phyloP scores from a whole-genome alignment of 2,888 invertebrate species.

The Drosophila meridiana region DNA sequence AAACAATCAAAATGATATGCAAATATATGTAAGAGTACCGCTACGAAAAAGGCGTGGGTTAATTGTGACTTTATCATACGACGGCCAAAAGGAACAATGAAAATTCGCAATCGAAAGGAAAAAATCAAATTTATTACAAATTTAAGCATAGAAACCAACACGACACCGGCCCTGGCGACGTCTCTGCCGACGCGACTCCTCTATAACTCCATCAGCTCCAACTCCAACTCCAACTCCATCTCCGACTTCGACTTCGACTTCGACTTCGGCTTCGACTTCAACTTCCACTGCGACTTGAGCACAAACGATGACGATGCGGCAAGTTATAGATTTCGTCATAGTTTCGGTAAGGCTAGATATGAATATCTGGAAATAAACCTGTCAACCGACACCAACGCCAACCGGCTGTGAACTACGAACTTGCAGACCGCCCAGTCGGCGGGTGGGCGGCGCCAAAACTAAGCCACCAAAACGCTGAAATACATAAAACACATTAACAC shows the following conservation, averaged over 20 bases:
- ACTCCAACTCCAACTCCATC: slow-evolving; percentile 30
- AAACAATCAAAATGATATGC: slow-evolving; percentile 82
- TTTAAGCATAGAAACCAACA: slow-evolving; percentile 76
- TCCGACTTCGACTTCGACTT: slow-evolving; percentile 38
- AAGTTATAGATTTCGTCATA: slow-evolving; percentile 83
- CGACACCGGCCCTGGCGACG: slow-evolving; percentile 33
- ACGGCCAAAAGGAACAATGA: slow-evolving; percentile 58
- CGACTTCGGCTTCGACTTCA: slow-evolving; percentile 27
- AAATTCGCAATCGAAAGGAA: slow-evolving; percentile 79
- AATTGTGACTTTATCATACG: slow-evolving; percentile 82
- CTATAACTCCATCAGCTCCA: slow-evolving; percentile 17
- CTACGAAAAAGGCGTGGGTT: slow-evolving; percentile 83
- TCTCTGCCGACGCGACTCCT: slow-evolving; percentile 39
- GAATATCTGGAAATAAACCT: slow-evolving; percentile 78
- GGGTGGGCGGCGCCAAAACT: slow-evolving; percentile 77
- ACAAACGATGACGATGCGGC: slow-evolving; percentile 58
- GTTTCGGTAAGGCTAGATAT: slow-evolving; percentile 53
- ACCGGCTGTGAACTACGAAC: slow-evolving; percentile 68
- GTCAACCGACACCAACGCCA: slow-evolving; percentile 78
- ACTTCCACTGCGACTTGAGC: slow-evolving; percentile 22
- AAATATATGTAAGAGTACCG: slow-evolving; percentile 82
- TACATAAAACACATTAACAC: slow-evolving; percentile 82
- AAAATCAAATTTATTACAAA: slow-evolving; percentile 81
- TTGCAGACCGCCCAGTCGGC: slow-evolving; percentile 59
- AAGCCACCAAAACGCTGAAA: slow-evolving; percentile 75